These are phyloP conservation scores for Brachionus rotundiformis DNA, from an alignment of 1,140 invertebrate species.

Conservation along the genomic window DNA sequence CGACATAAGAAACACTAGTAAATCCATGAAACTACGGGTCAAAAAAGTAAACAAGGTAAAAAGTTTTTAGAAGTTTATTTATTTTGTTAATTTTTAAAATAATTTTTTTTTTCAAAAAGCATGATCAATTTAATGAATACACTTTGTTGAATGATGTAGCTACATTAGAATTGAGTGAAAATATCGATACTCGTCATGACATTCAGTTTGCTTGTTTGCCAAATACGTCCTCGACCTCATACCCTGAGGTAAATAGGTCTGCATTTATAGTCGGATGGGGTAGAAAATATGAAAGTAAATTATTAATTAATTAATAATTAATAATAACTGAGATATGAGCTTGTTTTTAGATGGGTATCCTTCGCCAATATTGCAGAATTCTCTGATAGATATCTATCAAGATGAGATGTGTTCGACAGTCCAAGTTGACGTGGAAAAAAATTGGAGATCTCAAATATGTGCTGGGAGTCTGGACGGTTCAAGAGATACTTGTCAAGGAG, in stretches of 20 bases:
- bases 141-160: constrained; percentile 32
- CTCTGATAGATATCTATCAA: neutral
- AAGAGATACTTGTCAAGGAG: constrained; percentile 49
- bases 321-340: neutral
- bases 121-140: constrained; percentile 23
- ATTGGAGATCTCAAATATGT: constrained; percentile 50
- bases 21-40: neutral
- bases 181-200: neutral
- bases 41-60: constrained; percentile 38
- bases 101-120: constrained; percentile 13
- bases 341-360: neutral
- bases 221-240: neutral
- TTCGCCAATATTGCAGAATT: neutral
- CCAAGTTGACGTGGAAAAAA: neutral
- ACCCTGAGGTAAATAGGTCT: constrained; percentile 17
- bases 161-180: constrained; percentile 21
- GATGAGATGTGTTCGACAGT: neutral
- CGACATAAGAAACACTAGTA: neutral
- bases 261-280: constrained; percentile 41
- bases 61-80: too few species aligned
- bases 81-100: neutral
- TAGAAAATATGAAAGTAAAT: constrained; percentile 14
- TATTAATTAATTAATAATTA: neutral
- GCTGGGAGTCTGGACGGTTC: constrained; percentile 32
- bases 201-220: constrained; percentile 51